Evolutionary conservation across 2,888 invertebrate species (phyloP).

Genomic region (Cactoblastis cactorum): DNA sequence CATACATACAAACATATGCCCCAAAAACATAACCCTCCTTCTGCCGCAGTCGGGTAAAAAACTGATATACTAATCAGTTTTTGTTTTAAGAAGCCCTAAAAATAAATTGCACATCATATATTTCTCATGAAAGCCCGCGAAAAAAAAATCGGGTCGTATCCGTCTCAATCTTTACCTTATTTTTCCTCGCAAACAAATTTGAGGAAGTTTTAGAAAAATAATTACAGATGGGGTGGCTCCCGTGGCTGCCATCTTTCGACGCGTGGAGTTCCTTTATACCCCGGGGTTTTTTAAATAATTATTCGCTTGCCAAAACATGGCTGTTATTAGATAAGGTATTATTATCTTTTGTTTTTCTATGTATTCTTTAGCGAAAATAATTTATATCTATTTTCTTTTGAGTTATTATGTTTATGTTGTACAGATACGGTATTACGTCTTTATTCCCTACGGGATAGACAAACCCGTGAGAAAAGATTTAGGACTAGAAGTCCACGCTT

Average conservation of each 20-base stretch:
- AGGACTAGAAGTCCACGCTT: no score
- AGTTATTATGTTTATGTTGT: no score
- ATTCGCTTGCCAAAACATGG: conserved; percentile 61
- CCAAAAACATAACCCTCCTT: no score
- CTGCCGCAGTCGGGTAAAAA: no score
- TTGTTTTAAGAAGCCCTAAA: no score
- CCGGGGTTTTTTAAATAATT: conserved; percentile 66
- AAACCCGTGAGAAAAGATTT: no score
- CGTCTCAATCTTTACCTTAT: conserved; percentile 24
- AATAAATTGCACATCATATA: no score
- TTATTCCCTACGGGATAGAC: no score
- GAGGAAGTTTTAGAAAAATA: conserved; percentile 70
- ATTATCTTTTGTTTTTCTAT: conserved; percentile 54
- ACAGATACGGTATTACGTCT: no score
- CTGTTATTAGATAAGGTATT: conserved; percentile 60
- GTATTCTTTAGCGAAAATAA: conserved; percentile 22
- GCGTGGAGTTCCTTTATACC: conserved; percentile 36
- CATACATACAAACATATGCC: no score
- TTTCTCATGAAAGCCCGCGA: no score
- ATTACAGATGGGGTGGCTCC: conserved; percentile 58
- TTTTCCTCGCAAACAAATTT: conserved; percentile 46
- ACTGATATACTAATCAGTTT: no score
- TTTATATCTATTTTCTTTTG: neutral
- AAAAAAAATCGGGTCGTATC: conserved; percentile 23
- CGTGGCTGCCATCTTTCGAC: conserved; percentile 51